Evolutionary conservation across 1,140 invertebrate species (phyloP).

Genomic region (Armadillidium nasatum): DNA sequence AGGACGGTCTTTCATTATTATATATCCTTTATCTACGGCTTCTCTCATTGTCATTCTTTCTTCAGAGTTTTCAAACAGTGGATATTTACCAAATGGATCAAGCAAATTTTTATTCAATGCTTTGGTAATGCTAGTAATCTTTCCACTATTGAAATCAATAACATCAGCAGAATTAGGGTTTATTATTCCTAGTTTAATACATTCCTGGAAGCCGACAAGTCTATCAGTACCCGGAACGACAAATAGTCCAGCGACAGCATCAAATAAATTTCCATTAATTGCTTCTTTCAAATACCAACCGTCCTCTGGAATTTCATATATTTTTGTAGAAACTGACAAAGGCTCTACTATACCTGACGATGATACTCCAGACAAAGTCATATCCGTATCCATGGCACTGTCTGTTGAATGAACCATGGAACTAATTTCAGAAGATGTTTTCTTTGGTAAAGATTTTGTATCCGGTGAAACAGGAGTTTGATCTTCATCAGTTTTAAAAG

Average conservation of each 20-base stretch:
- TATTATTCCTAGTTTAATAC: conserved; percentile 76
- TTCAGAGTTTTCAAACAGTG: conserved; percentile 53
- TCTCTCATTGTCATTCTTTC: conserved; percentile 66
- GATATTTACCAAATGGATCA: conserved; percentile 70
- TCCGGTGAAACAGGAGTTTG: conserved; percentile 31
- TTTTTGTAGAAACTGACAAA: conserved; percentile 11
- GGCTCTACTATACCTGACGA: conserved; percentile 19
- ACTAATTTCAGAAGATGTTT: conserved; percentile 25
- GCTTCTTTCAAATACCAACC: conserved; percentile 75
- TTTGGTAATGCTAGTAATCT: conserved; percentile 65
- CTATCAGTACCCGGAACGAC: conserved; percentile 80
- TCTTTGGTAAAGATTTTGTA: conserved; percentile 18
- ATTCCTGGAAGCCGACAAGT: conserved; percentile 79
- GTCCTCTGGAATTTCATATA: conserved; percentile 54
- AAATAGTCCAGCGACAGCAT: conserved; percentile 74
- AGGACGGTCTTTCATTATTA: conserved; percentile 50
- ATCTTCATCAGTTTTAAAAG: conserved; percentile 39
- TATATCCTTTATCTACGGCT: conserved; percentile 65
- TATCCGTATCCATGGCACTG: conserved; percentile 41
- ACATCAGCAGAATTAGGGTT: conserved; percentile 73
- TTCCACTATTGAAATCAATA: conserved; percentile 65
- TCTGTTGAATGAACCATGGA: conserved; percentile 41
- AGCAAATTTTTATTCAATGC: conserved; percentile 73
- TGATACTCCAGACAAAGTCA: conserved; percentile 39
- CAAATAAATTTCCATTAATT: conserved; percentile 69